Conservation (phyloP, 2,113 vertebrate genomes). For the Mohoua ochrocephala region DNA sequence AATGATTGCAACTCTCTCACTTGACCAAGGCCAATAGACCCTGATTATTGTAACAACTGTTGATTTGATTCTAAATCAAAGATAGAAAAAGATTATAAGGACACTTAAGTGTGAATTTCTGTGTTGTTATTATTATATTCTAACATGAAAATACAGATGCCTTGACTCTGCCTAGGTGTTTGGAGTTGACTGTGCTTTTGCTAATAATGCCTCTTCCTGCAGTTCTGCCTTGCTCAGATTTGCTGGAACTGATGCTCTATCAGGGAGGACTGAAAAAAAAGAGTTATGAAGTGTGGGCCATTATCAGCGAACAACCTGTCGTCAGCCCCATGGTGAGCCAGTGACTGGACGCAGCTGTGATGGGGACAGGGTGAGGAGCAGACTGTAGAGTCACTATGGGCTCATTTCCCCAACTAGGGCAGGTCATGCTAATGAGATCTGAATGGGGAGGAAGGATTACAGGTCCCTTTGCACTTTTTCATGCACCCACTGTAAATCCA, state of each 20-base stretch:
- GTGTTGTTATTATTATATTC: neutral
- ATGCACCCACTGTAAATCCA: neutral
- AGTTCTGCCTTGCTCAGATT: neutral
- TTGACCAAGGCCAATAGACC: neutral
- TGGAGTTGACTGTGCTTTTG: neutral
- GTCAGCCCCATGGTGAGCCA: neutral
- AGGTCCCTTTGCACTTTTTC: neutral
- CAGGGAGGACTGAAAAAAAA: neutral
- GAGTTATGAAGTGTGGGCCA: constrained; percentile 7
- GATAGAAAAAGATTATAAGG: neutral
- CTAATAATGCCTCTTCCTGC: neutral
- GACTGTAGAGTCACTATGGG: neutral
- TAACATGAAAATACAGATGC: neutral
- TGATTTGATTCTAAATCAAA: neutral
- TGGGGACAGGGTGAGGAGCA: neutral
- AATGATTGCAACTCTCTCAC: neutral
- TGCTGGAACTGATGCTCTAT: neutral
- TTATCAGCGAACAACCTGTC: neutral
- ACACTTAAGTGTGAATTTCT: neutral
- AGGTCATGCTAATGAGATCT: neutral
- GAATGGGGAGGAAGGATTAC: neutral
- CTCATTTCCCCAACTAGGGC: neutral
- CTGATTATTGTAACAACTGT: neutral
- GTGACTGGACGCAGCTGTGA: constrained; percentile 40
- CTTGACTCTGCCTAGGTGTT: neutral